phyloP scores from a whole-genome alignment of 2,888 invertebrate species.

The Epsilonema sp. region DNA sequence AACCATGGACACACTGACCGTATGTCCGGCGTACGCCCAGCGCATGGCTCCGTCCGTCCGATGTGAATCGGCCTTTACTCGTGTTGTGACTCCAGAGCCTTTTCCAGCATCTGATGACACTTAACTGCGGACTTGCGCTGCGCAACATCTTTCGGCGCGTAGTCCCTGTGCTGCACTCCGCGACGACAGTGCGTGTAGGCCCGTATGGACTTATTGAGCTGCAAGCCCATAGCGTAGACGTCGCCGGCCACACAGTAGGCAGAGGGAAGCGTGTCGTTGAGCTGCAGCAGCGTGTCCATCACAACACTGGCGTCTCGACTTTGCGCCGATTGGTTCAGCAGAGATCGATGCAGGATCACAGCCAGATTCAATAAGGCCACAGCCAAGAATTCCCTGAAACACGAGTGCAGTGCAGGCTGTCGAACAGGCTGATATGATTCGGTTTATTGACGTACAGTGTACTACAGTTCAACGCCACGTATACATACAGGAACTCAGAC shows the following conservation, averaged over 20 bases:
- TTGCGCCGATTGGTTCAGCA: slow-evolving; percentile 36
- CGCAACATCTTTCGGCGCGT: slow-evolving; percentile 25
- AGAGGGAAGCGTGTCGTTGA: slow-evolving; percentile 1
- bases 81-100: slow-evolving; percentile 43
- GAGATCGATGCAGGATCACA: slow-evolving; percentile 48
- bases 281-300: slow-evolving; percentile 2
- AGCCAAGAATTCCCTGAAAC: slow-evolving; percentile 46
- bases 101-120: slow-evolving; percentile 47
- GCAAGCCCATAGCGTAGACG: slow-evolving; percentile 35
- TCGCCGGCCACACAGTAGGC: slow-evolving; percentile 2
- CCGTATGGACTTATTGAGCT: slow-evolving; percentile 43
- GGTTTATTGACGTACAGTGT: no score
- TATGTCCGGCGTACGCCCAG: no score
- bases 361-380: slow-evolving; percentile 52
- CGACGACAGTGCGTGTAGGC: no score
- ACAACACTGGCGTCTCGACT: slow-evolving; percentile 27
- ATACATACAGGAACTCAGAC: no score
- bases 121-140: slow-evolving; percentile 45
- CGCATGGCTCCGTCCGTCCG: no score
- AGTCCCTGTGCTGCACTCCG: no score
- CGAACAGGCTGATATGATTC: no score
- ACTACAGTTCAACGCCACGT: no score
- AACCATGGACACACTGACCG: no score
- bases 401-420: background rate
- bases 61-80: no score